These are phyloP conservation scores for Gadopsis marmoratus DNA, from an alignment of 2,797 vertebrate genomes.

Conservation along the genomic window DNA sequence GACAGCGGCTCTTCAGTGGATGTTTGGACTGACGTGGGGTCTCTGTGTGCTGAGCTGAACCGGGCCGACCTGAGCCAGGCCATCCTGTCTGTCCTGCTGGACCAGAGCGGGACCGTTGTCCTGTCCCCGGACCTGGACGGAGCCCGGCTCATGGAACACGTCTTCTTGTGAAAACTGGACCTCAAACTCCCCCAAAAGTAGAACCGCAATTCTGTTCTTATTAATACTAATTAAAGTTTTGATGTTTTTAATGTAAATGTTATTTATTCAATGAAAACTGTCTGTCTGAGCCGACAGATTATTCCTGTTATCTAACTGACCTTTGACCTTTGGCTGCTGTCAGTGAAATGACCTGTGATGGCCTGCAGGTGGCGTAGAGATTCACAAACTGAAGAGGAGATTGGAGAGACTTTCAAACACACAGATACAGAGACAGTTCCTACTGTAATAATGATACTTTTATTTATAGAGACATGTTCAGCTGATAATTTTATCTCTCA, in stretches of 20 bases:
- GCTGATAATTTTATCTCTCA: too few species aligned
- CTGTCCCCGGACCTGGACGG: constrained; percentile 67
- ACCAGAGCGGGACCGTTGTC: constrained; percentile 73
- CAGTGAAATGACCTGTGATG: constrained; percentile 21
- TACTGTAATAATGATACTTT: too few species aligned
- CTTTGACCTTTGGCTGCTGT: not conserved
- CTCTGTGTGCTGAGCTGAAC: constrained; percentile 71
- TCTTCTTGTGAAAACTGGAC: constrained; percentile 79
- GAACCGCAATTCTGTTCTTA: not conserved
- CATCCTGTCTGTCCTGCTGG: constrained; percentile 77
- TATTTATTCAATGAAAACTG: not conserved
- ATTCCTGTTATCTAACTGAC: too few species aligned
- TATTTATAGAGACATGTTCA: too few species aligned
- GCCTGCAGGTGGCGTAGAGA: constrained; percentile 30
- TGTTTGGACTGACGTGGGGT: constrained; percentile 76
- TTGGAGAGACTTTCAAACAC: not conserved
- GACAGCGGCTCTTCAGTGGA: constrained; percentile 71
- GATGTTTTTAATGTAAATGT: not conserved
- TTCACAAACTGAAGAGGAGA: not conserved
- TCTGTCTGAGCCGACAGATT: too few species aligned
- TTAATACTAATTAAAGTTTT: not conserved
- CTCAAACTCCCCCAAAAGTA: too few species aligned
- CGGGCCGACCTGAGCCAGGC: constrained; percentile 68
- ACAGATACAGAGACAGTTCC: not conserved
- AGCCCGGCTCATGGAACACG: constrained; percentile 75